Conservation (phyloP, 2,888 invertebrate species). For the Priocnemis perturbator region DNA sequence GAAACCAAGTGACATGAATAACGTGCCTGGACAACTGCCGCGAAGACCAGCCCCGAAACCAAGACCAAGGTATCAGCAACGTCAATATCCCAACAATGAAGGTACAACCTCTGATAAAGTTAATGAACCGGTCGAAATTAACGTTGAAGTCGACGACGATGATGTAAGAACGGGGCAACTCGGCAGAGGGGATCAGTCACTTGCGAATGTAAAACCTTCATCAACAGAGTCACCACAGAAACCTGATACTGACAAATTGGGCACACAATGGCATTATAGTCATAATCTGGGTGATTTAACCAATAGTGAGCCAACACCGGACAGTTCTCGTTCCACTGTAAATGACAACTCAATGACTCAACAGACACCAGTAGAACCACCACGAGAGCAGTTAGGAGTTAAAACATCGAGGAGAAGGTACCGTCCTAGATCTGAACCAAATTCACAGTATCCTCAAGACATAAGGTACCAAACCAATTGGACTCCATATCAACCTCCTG, state of each 20-base stretch:
- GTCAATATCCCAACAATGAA: constrained; percentile 3
- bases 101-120: not conserved
- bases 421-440: no score
- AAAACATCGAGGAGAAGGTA: no score
- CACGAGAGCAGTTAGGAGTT: not conserved
- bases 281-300: constrained; percentile 58
- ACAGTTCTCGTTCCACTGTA: not conserved
- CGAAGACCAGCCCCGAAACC: constrained; percentile 57
- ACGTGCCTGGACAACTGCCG: not conserved
- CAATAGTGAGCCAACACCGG: constrained; percentile 32
- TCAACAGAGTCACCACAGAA: constrained; percentile 33
- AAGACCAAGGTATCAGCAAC: constrained; percentile 41
- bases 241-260: constrained; percentile 42
- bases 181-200: constrained; percentile 27
- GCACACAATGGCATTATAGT: constrained; percentile 55
- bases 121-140: constrained; percentile 23
- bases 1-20: not conserved
- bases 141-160: constrained; percentile 14
- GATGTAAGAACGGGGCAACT: not conserved
- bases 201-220: not conserved
- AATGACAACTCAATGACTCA: constrained; percentile 19
- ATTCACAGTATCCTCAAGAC: no score
- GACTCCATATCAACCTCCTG: no score
- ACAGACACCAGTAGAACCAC: constrained; percentile 24
- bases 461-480: no score